phyloP scores from a whole-genome alignment of 2,113 vertebrate genomes.

The Peromyscus maniculatus region DNA sequence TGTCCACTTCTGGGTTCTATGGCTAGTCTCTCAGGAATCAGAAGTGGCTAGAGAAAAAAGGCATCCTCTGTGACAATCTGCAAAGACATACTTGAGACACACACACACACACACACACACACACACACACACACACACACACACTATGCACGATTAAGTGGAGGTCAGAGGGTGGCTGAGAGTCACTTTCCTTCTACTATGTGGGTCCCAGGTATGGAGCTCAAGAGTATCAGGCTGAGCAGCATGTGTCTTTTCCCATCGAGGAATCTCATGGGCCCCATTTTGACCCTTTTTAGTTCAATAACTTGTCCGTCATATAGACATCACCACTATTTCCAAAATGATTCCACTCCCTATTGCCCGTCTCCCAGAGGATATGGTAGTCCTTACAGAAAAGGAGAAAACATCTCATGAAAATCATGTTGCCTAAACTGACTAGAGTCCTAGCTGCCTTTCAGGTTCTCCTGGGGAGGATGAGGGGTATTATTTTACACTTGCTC shows the following conservation, averaged over 20 bases:
- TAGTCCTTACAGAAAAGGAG: not conserved
- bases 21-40: not conserved
- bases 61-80: not conserved
- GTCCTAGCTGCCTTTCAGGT: not conserved
- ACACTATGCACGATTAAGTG: not conserved
- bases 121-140: not conserved
- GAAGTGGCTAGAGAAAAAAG: conserved; percentile 68
- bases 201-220: not conserved
- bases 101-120: not conserved
- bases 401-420: not conserved
- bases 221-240: not conserved
- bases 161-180: not conserved
- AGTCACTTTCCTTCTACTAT: not conserved
- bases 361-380: not conserved
- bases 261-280: not conserved
- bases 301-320: not conserved
- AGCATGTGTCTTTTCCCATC: not conserved
- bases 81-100: not conserved
- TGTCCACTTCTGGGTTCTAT: conserved; percentile 37
- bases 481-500: not conserved
- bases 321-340: not conserved
- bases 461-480: not conserved
- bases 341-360: not conserved
- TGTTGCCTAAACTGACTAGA: not conserved
- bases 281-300: not conserved